Percentiles rank a stretch among this genome's conserved stretches.
Evolutionary conservation across 2,113 vertebrate species (phyloP).

Genomic region (Patagioenas fasciata): DNA sequence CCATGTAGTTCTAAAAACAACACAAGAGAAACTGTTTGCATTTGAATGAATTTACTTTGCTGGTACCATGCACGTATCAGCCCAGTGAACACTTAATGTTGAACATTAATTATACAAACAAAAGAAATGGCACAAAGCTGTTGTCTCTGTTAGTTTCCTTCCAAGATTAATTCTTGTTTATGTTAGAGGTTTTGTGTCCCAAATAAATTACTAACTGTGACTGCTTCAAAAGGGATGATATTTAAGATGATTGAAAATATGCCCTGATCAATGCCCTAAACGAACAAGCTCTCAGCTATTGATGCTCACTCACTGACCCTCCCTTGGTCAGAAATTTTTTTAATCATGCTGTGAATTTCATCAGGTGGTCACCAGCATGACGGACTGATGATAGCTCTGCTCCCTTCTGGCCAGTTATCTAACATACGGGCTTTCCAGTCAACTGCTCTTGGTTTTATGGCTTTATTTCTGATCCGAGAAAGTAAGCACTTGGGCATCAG

Average conservation of each 20-base stretch:
- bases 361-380: neutral
- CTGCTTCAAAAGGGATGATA: neutral
- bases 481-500: neutral
- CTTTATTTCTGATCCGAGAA: neutral
- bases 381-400: neutral
- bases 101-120: conserved; percentile 67
- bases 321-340: neutral
- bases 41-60: conserved; percentile 62
- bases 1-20: conserved; percentile 2
- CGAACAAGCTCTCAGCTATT: conserved; percentile 11
- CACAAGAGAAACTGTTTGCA: conserved; percentile 60
- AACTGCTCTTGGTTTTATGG: neutral
- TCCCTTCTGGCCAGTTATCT: neutral
- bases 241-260: conserved; percentile 27
- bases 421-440: neutral
- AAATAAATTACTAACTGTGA: conserved; percentile 48
- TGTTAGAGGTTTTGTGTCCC: neutral
- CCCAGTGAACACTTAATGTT: conserved; percentile 62
- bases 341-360: neutral
- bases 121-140: conserved; percentile 41
- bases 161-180: conserved; percentile 26
- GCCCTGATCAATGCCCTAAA: neutral
- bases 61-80: conserved; percentile 12
- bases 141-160: conserved; percentile 37
- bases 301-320: conserved; percentile 2